Conservation (phyloP, 2,888 invertebrate species). For the Teinopalpus imperialis region DNA sequence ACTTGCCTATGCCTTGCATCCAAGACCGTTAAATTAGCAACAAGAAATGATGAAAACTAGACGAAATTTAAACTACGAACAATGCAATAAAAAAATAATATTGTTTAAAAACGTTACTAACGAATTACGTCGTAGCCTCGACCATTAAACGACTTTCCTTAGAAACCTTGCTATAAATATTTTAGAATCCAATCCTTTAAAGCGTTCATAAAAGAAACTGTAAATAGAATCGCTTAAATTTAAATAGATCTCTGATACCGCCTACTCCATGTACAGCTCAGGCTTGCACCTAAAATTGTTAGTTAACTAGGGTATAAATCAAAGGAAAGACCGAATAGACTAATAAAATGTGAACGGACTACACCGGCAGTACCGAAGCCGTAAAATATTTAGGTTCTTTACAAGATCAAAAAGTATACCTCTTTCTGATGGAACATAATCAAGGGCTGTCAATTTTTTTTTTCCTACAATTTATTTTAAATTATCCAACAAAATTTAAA, state of each 20-base stretch:
- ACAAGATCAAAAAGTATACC: conserved; percentile 18
- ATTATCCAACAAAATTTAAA: too few relatives aligned
- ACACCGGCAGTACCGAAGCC: conserved; percentile 20
- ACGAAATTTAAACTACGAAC: too few relatives aligned
- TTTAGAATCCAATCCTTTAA: too few relatives aligned
- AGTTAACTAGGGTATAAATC: conserved; percentile 48
- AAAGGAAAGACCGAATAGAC: conserved; percentile 46
- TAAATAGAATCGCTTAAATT: conserved; percentile 17
- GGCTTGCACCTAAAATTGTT: conserved; percentile 37
- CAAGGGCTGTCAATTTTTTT: conserved; percentile 11
- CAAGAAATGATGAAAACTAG: too few relatives aligned
- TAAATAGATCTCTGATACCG: conserved; percentile 23
- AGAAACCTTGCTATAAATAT: background rate
- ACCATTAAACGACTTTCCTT: background rate
- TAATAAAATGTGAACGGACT: conserved; percentile 46
- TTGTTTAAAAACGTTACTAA: too few relatives aligned
- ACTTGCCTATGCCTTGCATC: too few relatives aligned
- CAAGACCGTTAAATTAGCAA: too few relatives aligned
- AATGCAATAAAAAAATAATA: too few relatives aligned
- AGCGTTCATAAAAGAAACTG: conserved; percentile 9
- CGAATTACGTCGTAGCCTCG: too few relatives aligned
- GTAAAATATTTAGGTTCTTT: conserved; percentile 18
- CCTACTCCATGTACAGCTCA: conserved; percentile 31
- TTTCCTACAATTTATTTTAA: too few relatives aligned
- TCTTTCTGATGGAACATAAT: background rate